phyloP scores from a whole-genome alignment of 2,888 invertebrate genomes.

The Drosophila multiciliata region DNA sequence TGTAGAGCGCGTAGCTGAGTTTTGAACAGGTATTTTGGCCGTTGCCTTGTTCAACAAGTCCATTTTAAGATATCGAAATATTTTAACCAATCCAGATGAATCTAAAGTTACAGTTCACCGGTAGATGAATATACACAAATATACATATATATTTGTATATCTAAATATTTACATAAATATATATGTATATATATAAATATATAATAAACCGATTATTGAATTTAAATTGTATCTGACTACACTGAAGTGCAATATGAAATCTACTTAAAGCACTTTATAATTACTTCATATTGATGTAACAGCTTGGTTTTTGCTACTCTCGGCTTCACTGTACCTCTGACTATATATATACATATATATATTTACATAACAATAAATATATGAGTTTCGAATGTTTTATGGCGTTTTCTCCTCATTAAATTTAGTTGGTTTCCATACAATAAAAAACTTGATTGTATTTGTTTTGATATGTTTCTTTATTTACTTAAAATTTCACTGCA shows the following conservation, averaged over 20 bases:
- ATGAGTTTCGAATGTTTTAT: slow-evolving; percentile 13
- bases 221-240: slow-evolving; percentile 30
- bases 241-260: slow-evolving; percentile 46
- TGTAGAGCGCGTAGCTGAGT: slow-evolving; percentile 58
- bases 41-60: slow-evolving; percentile 70
- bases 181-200: slow-evolving; percentile 1
- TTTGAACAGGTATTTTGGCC: slow-evolving; percentile 51
- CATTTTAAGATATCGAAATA: slow-evolving; percentile 46
- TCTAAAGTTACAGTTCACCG: slow-evolving; percentile 18
- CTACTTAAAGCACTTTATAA: slow-evolving; percentile 9
- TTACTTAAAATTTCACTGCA: slow-evolving; percentile 76
- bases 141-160: slow-evolving; percentile 6
- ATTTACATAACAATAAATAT: background rate
- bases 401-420: background rate
- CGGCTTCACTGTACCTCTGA: slow-evolving; percentile 56
- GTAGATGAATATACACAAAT: background rate
- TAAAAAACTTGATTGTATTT: background rate
- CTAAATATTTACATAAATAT: background rate
- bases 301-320: slow-evolving; percentile 59
- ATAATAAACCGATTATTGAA: slow-evolving; percentile 26
- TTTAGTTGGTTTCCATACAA: background rate
- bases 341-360: slow-evolving; percentile 9
- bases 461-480: slow-evolving; percentile 62
- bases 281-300: slow-evolving; percentile 4
- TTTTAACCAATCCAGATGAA: background rate